Base-by-base conservation (phyloP, 2,888 invertebrate genomes). In the Auanema freiburgensis region DNA sequence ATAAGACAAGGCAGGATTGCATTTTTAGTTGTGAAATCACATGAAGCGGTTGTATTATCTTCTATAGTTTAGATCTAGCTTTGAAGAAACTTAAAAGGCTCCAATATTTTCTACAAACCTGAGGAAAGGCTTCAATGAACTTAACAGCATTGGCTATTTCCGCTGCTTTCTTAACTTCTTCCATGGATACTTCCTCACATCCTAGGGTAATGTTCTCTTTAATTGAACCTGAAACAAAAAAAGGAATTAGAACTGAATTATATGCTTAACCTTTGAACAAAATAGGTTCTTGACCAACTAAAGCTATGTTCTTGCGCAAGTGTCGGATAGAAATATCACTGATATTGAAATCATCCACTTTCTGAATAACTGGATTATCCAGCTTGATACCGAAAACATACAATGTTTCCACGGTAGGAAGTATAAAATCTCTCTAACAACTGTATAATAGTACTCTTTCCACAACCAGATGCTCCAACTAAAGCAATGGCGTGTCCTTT, bases 401-500 rank as follows among this genome's bases (percentile, higher is more conserved):
- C 69, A 8, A 85, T 79, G 43, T 76, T 65, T 4, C 85, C 85
- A 11, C 66, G 56, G 4, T 67, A 56, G 0, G 84, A 73, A 53
- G 78, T 74, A 66, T 85, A 85, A 72, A 84, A 85, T 61, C 84
- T 79, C 70, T 85, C 83, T 23, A 85, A 62, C 10, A 85, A 72
- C 42, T 80, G 77, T 14, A 85, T 83, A 61, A 84, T 83, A 1
- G 85, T 83, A 23, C 82, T 83, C 71, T 85, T 85, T 6, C 85
- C 85, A 12, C 84, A 83, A 33, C 85, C 85, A 58, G 83, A 83
- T 18, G 85, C 84, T 10, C 85, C 85, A 33, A 85, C 85, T 40
- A 85, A 74, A 1, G 85, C 85, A 43, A 72, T 67, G 10, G 72
- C 65, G 24, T 66, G 53, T 6, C 67, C 67, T n/a, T 64, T 63